Base-by-base conservation (phyloP, 2,888 invertebrate genomes). In the Acanthopleura granulata region DNA sequence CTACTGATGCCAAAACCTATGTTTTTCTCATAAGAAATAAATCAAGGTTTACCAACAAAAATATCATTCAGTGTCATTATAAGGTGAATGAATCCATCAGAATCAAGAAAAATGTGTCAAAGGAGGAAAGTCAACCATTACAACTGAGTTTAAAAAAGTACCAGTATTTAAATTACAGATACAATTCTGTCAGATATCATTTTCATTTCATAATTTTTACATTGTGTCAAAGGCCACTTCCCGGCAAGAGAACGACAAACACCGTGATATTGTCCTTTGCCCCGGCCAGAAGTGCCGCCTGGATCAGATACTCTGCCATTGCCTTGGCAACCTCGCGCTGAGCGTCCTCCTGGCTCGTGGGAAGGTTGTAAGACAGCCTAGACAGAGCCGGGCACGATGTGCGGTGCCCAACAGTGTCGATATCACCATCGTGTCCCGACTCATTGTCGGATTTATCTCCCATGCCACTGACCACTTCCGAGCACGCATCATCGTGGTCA, bases 231-330 rank as follows among this genome's bases (percentile, higher is more conserved):
- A 88, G 50, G 15, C 86, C 86, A 83, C 84, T 84, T 0, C 87
- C 89, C 27, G 88, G 86, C 27, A 90, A 76, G 25, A 90, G 75
- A 0, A 88, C 76, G 14, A 90, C 84, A 84, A 87, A 86, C 4
- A 82, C 89, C 14, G 89, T 86, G 14, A 88, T 82, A 77, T 90
- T 90, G 75, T 89, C 87, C 61, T 82, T 86, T 18, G 89, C 83
- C 0, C 89, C 89, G 6, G 89, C 89, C 70, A 89, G 74, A 30
- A 90, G 75, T 0, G 90, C 88, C 11, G 89, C 89, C 76, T 90
- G 89, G 0, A 86, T 85, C 27, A 90, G 77, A 69, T 87, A 79
- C 77, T 88, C 87, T 0, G 89, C 84, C 87, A 90, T 86, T 0
- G 75, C 75, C 72, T 83, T 82, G 0, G 88, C 87, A 50, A 87